Evolutionary conservation across 2,888 invertebrate species (phyloP).

Genomic region (Apotomis capreana): DNA sequence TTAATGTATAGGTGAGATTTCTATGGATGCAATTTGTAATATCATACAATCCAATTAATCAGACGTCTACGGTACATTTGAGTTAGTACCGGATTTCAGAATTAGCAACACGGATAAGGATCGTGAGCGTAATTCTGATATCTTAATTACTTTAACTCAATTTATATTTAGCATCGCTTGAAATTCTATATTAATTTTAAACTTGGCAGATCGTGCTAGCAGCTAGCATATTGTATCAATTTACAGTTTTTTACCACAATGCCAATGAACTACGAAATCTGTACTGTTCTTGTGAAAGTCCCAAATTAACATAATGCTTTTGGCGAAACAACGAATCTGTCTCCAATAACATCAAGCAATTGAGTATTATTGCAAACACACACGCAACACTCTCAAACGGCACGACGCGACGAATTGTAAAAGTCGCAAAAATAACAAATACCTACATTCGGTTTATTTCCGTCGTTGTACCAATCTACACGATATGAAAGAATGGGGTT

Average conservation of each 20-base stretch:
- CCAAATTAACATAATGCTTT: too few relatives aligned
- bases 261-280: too few relatives aligned
- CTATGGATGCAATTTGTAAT: slow-evolving; percentile 15
- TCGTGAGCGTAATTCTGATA: background rate
- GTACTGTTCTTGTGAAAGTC: too few relatives aligned
- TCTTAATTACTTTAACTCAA: too few relatives aligned
- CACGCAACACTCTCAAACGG: background rate
- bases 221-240: too few relatives aligned
- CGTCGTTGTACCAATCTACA: slow-evolving; percentile 15
- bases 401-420: background rate
- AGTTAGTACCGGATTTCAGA: background rate
- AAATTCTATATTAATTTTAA: too few relatives aligned
- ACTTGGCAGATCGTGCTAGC: too few relatives aligned
- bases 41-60: slow-evolving; percentile 19
- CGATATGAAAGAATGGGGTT: slow-evolving; percentile 18
- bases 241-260: too few relatives aligned
- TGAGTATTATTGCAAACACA: too few relatives aligned
- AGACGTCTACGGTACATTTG: background rate
- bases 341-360: too few relatives aligned
- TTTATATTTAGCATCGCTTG: too few relatives aligned
- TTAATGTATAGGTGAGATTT: slow-evolving; percentile 22
- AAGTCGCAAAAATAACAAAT: slow-evolving; percentile 17
- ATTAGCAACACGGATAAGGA: background rate
- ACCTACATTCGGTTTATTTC: slow-evolving; percentile 11
- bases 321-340: too few relatives aligned